A percentile compares a stretch with the other conserved stretches of the same genome.
Conservation (phyloP, 2,888 invertebrate species). For the Eristalis intricaria region DNA sequence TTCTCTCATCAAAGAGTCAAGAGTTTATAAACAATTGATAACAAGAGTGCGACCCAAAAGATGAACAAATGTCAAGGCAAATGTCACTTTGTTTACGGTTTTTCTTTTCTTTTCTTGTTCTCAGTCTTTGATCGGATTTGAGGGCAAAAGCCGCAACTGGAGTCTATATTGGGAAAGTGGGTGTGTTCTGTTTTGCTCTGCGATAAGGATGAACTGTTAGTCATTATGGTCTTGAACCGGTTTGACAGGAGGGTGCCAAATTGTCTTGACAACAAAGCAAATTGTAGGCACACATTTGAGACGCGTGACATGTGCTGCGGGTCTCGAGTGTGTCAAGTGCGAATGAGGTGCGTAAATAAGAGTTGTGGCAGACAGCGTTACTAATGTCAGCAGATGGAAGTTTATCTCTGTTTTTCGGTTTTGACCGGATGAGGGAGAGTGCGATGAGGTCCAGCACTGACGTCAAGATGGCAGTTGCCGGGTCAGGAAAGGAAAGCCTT, state of each 20-base stretch:
- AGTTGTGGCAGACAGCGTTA: not conserved
- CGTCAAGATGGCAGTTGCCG: no score
- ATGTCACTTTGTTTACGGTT: not conserved
- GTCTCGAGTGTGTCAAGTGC: not conserved
- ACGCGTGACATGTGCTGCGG: not conserved
- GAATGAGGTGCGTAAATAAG: not conserved
- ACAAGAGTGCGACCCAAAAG: constrained; percentile 8
- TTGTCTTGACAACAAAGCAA: not conserved
- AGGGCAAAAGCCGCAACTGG: not conserved
- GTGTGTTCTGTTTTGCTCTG: not conserved
- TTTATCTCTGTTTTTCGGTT: no score
- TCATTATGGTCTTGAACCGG: not conserved
- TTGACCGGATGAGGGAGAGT: no score
- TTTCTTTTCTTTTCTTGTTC: no score
- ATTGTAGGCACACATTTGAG: not conserved
- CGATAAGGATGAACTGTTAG: not conserved
- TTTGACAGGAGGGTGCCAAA: not conserved
- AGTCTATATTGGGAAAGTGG: not conserved
- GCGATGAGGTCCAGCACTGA: no score
- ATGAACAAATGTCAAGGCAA: constrained; percentile 18
- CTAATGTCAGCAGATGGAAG: not conserved
- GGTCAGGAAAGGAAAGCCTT: no score
- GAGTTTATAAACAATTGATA: constrained; percentile 15
- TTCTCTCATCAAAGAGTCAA: not conserved
- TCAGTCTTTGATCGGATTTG: not conserved